Evolutionary conservation across 2,797 vertebrate species (phyloP), one percentile per base, ranked within the genome.

Genomic region (Sebastes diploproa): DNA sequence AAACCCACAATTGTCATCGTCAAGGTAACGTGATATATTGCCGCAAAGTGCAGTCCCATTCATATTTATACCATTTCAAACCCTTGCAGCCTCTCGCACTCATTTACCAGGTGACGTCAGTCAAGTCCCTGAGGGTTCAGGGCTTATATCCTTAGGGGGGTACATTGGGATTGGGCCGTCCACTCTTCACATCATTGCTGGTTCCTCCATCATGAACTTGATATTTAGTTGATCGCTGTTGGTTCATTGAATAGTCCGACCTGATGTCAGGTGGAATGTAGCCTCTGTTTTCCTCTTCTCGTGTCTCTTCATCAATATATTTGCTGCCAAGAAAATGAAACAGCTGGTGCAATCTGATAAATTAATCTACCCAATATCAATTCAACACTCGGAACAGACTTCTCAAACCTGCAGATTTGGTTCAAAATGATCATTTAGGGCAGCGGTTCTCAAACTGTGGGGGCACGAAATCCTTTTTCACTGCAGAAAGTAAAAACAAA

Each of bases 241-340:
- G 32, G 62, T 82, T 50, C 52, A 58, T 70, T 70, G 64, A 85
- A 68, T 16, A 25, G 38, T 85, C 55, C 11, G 7, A 64, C 58
- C 66, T 77, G 42, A 70, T 75, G 64, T 71, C 71, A 25, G 75
- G 71, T 81, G 61, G 85, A 86, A 90, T 91, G 83, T 86, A 88
- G 79, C 82, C 36, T 77, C 36, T 22, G 71, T 83, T 81, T 77
- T 78, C 62, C 42, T 77, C 74, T 62, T 80, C 61, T 72, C 22
- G 18, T 3, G 7, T 74, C 63, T 77, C 62, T 27, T 67, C 38
- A 36, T 79, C 36, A 27, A 36, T 66, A 32, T 66, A 52, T 69
- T 67, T 72, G 58, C 30, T 52, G 42, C 27, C 23, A 60, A 73
- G 27, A 55, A 75, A 56, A 68, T 18, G 11, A 67, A 42, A 27